These are phyloP conservation scores for Aspidapion aeneum DNA, from an alignment of 2,888 invertebrate species.

Conservation along the genomic window DNA sequence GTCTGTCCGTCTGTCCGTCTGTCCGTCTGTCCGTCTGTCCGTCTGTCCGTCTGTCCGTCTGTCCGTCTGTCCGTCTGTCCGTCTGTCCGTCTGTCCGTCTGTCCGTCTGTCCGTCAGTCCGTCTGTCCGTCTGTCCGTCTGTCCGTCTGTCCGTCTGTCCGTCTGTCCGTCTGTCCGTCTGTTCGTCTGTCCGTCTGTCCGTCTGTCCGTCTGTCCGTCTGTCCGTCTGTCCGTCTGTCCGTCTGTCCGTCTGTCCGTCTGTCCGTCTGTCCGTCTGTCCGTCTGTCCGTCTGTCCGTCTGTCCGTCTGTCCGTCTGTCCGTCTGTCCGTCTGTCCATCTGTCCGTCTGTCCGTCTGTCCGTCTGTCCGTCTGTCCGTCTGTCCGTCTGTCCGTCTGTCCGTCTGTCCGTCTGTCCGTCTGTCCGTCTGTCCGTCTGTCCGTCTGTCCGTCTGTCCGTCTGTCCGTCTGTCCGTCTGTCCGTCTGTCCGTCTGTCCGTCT, in stretches of 20 bases:
- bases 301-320: too few relatives aligned
- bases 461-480: not conserved
- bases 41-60: slow-evolving; percentile 16
- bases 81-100: too few relatives aligned
- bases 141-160: slow-evolving; percentile 12
- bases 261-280: slow-evolving; percentile 15
- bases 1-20: slow-evolving; percentile 16
- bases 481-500: not conserved
- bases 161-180: slow-evolving; percentile 9
- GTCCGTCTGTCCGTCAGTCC: too few relatives aligned
- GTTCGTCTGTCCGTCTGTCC: slow-evolving; percentile 11
- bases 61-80: slow-evolving; percentile 16
- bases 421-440: too few relatives aligned
- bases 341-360: too few relatives aligned
- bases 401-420: too few relatives aligned
- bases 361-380: too few relatives aligned
- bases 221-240: too few relatives aligned
- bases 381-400: too few relatives aligned
- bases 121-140: slow-evolving; percentile 14
- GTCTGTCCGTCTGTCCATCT: too few relatives aligned
- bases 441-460: not conserved
- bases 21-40: slow-evolving; percentile 16
- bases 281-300: too few relatives aligned
- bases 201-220: slow-evolving; percentile 14
- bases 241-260: too few relatives aligned